A percentile compares a stretch with the other conserved stretches of the same genome.
Conservation (phyloP, 2,113 vertebrate genomes). For the Oryzias woworae region DNA sequence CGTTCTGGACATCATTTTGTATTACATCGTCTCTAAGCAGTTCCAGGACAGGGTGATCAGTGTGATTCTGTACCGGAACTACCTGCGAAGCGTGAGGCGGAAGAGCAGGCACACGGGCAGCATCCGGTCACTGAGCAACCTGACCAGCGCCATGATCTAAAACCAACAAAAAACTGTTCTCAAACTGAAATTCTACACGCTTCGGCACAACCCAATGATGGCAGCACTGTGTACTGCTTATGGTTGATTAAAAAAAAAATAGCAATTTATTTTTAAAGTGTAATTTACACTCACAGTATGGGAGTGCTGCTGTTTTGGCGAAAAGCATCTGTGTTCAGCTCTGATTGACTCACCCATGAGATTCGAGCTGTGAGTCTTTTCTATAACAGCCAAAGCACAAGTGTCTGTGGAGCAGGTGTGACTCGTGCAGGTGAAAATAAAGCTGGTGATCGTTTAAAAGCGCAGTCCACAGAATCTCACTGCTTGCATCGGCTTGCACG, state of each 20-base stretch:
- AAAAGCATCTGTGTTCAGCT: slow-evolving; percentile 70
- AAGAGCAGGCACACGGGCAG: slow-evolving; percentile 88
- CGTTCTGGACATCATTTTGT: slow-evolving; percentile 91
- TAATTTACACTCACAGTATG: slow-evolving; percentile 71
- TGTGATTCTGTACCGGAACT: slow-evolving; percentile 94
- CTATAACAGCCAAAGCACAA: slow-evolving; percentile 38
- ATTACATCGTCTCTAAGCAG: slow-evolving; percentile 96
- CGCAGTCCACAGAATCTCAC: slow-evolving; percentile 7
- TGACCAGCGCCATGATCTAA: slow-evolving; percentile 91
- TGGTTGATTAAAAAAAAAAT: slow-evolving; percentile 54
- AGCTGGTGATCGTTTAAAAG: slow-evolving; percentile 32
- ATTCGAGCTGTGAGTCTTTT: slow-evolving; percentile 55
- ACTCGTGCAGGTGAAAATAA: slow-evolving; percentile 46
- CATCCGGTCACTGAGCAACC: slow-evolving; percentile 87
- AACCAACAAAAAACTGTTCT: neutral
- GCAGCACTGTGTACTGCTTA: slow-evolving; percentile 34
- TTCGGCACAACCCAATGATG: slow-evolving; percentile 16
- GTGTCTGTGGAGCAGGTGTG: slow-evolving; percentile 52
- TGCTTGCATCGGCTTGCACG: slow-evolving; percentile 12
- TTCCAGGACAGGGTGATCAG: slow-evolving; percentile 97
- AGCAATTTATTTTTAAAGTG: slow-evolving; percentile 59
- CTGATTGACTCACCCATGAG: slow-evolving; percentile 72
- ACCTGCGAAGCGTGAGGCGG: slow-evolving; percentile 89
- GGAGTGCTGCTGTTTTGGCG: slow-evolving; percentile 62
- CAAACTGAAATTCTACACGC: neutral